Percentiles rank a stretch among this genome's conserved stretches.
Evolutionary conservation across 2,888 invertebrate genomes (phyloP).

Genomic region (Epistrophella euchroma): DNA sequence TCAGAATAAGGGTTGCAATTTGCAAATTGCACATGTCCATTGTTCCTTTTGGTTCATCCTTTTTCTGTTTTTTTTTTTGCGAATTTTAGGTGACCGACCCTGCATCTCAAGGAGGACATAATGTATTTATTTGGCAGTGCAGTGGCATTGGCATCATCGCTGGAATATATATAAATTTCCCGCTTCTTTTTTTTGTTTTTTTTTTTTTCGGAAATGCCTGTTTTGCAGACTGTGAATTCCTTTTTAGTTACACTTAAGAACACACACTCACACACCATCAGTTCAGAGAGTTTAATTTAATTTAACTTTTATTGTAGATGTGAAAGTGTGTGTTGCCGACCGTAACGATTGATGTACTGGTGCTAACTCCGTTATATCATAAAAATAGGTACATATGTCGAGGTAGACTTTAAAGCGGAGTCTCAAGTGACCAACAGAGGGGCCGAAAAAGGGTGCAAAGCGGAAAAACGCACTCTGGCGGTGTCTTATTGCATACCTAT

Average conservation of each 20-base stretch:
- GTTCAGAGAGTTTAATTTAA: slow-evolving; percentile 10
- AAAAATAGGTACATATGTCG: not conserved
- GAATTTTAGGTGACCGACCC: slow-evolving; percentile 39
- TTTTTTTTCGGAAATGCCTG: not conserved
- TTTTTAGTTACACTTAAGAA: slow-evolving; percentile 9
- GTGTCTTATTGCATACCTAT: slow-evolving; percentile 71
- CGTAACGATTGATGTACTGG: slow-evolving; percentile 41
- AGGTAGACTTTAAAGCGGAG: slow-evolving; percentile 12
- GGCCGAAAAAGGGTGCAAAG: slow-evolving; percentile 34
- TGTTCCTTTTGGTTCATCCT: slow-evolving; percentile 15
- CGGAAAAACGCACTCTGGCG: slow-evolving; percentile 57
- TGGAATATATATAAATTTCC: slow-evolving; percentile 54
- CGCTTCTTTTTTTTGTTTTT: slow-evolving; percentile 17
- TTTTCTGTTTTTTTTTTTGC: not conserved
- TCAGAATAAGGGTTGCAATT: slow-evolving; percentile 63
- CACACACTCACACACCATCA: not conserved
- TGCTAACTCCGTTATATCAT: slow-evolving; percentile 35
- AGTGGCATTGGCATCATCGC: not conserved
- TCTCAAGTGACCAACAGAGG: slow-evolving; percentile 69
- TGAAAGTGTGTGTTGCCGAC: slow-evolving; percentile 36
- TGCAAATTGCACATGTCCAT: slow-evolving; percentile 59
- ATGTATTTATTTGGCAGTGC: slow-evolving; percentile 14
- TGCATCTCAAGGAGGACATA: slow-evolving; percentile 8
- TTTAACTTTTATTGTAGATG: slow-evolving; percentile 1
- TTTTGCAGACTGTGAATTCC: slow-evolving; percentile 23